These are phyloP conservation scores for Mimachlamys varia DNA, from an alignment of 2,888 invertebrate species.

Conservation along the genomic window DNA sequence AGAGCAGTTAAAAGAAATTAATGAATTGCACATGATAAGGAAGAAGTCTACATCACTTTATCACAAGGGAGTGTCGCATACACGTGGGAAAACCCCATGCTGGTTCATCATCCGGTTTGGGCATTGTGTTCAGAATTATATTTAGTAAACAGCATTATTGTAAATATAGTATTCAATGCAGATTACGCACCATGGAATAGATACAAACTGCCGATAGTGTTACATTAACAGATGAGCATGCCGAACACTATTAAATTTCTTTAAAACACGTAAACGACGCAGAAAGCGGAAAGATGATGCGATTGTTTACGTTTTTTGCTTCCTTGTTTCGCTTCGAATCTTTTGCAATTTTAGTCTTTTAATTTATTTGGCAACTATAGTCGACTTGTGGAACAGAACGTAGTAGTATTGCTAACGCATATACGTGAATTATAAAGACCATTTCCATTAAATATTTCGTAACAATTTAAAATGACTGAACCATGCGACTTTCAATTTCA, in stretches of 20 bases:
- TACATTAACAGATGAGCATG: too few species aligned
- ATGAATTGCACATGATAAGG: too few species aligned
- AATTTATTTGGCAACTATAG: neutral
- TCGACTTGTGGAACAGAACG: neutral
- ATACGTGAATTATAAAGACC: neutral
- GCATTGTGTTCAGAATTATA: neutral
- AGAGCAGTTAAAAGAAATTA: too few species aligned
- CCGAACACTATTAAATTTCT: neutral
- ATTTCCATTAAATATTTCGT: neutral
- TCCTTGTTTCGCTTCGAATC: neutral
- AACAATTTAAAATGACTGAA: slow-evolving; percentile 18
- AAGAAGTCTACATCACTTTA: neutral
- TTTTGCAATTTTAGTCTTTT: neutral
- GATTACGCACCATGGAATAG: too few species aligned
- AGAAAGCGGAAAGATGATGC: neutral
- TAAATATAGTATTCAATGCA: too few species aligned
- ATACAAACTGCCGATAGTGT: too few species aligned
- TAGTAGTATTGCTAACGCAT: neutral
- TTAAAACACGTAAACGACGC: neutral
- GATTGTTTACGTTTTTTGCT: slow-evolving; percentile 27
- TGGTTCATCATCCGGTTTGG: neutral
- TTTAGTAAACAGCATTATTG: too few species aligned
- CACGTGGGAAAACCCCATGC: neutral
- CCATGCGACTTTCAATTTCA: slow-evolving; percentile 31
- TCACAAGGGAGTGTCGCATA: neutral